Evolutionary conservation across 2,888 invertebrate species (phyloP), one percentile per base, ranked within the genome.

Genomic region (Ornithoptera priamus): DNA sequence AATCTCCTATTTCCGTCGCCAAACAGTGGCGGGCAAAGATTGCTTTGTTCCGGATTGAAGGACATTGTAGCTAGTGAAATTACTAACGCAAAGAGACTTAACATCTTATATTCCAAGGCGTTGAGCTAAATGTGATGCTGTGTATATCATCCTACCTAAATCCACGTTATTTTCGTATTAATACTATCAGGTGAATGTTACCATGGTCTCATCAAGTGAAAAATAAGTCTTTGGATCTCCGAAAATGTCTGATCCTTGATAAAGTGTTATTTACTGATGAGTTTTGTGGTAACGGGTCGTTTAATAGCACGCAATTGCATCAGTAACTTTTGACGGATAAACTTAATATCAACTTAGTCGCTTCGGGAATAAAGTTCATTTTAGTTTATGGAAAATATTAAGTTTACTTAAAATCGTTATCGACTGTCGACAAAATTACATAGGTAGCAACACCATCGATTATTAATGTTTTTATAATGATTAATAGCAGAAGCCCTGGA

Each of bases 301-400:
- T 61, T 58, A 56, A 65, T 46, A 46, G 62, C 61, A 39, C 39
- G 15, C 42, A 65, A 56, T 69, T 69, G 68, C 68, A 65, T 69
- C 22, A 57, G 46, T 69, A 65, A 65, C 17, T 62, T 65, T 61
- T 17, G 22, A 6, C 5, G 24, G 10, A 15, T 20, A 17, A 20
- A 24, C 22, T 30, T 2, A 58, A 46, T 42, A 46, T 39, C 17
- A 61, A 15, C 39, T 62, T 39, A 56, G 30, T 65, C 0, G 0
- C 18, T 1, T 4, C n/a, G 8, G 18, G 1, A n/a, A 8, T 57
- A 69, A 61, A 8, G 36, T 65, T 46, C 20, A 61, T 61, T 60
- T 46, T 57, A 46, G 42, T 12, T 61, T 65, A 42, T 5, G 7
- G 18, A 30, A 30, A 5, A 30, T 30, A 30, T 30, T 2, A 30